Evolutionary conservation across 2,797 vertebrate genomes (phyloP), one percentile per base, ranked within the genome.

Genomic region (Tenualosa thibaudeaui): DNA sequence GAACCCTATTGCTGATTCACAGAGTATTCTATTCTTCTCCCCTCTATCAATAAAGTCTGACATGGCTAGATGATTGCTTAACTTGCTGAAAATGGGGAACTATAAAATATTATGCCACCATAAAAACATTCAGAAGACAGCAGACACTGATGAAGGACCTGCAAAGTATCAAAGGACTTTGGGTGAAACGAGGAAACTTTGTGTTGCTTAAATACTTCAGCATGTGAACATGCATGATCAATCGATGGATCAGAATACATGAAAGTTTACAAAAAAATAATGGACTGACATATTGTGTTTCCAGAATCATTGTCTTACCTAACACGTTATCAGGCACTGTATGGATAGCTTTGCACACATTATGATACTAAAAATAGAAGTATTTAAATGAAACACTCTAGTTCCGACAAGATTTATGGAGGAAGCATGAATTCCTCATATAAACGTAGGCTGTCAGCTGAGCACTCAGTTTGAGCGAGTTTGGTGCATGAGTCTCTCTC

Each of bases 361-460:
- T 75, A 40, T 71, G 68, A 5, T 4, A 75, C 68, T 37, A 7
- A 75, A 26, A 19, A 40, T 75, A 75, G 31, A 75, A 40, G 15
- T 40, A 17, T 43, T 75, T 75, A 31, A 40, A 75, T 75, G 68
- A 13, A 15, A 15, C 68, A 40, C 37, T 75, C 31, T 13, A 40
- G 31, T 75, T 75, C 68, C 3, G 37, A 75, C 31, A 75, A 75
- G 37, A 75, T 75, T 75, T 75, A 75, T 75, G 68, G 68, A 40
- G 37, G 68, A 75, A 75, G 43, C 31, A 37, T 40, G 31, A 75
- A 75, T 75, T 75, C 31, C 68, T 37, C 68, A 75, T 40, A 43
- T 75, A 75, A 75, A 19, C 68, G 15, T 31, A 75, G 68, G 68
- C 68, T 75, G 68, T 75, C 68, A 75, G 37, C 13, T 75, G 31